Evolutionary conservation across 2,113 vertebrate species (phyloP), one percentile per base, ranked within the genome.

Genomic region (Rhabdomys dilectus): DNA sequence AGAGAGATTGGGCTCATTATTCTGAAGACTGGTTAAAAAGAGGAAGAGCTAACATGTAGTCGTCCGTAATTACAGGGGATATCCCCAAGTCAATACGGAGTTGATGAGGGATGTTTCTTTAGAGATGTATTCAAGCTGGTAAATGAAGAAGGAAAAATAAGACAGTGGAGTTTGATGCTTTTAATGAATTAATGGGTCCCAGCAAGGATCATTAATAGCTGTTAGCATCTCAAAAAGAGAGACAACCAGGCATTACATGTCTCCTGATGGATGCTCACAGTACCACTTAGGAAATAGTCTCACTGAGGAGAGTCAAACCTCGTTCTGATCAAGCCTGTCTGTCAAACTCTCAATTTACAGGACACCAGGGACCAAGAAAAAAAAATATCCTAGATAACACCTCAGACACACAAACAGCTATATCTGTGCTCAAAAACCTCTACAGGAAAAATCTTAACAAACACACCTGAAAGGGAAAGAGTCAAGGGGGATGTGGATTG

Each of bases 141-240:
- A 94, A 97, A 91, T 91, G 78, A 93, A 94, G 66, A 96, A 88
- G 24, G n/a, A 94, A 91, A 88, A 91, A 92, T 31, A 78, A 45
- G 96, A 81, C 11, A 85, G 48, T 86, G 34, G 42, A 86, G 88
- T 94, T 66, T 91, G 60, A 78, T n/a, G 88, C 53, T 91, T 36
- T 78, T 93, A 91, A 92, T 94, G 51, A 95, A 93, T 94, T 88
- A 92, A 95, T 80, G 81, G 80, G 89, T 70, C 42, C 24, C 85
- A 22, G 88, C 85, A 91, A 93, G 60, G 75, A 88, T 92, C 75
- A 85, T 93, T 92, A 93, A 80, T 88, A 84, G 62, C 80, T 97
- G 70, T 88, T 93, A 95, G 70, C 64, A 76, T 93, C 62, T 97
- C 95, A 94, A 56, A 91, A 91, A 88, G 66, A 87, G 42, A 93